phyloP scores from a whole-genome alignment of 2,797 vertebrate species.

The Aulostomus chinensis region DNA sequence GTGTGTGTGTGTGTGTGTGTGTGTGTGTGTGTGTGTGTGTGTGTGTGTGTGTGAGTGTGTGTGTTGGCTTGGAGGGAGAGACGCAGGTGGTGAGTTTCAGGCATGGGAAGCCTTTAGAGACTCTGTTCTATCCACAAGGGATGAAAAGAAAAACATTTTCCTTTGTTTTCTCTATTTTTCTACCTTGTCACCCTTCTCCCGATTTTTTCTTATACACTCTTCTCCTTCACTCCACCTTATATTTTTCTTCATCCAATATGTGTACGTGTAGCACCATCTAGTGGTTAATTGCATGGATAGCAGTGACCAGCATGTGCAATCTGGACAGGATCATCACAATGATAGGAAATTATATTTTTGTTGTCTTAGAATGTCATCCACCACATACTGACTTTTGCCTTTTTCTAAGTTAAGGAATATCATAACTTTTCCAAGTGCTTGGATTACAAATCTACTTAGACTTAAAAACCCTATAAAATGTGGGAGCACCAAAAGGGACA shows the following conservation, averaged over 20 bases:
- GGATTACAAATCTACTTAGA: no score
- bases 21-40: conserved; percentile 6
- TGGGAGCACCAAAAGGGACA: no score
- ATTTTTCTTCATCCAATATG: background rate
- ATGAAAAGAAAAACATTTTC: conserved; percentile 37
- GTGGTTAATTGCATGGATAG: conserved; percentile 20
- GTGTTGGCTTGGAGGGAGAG: conserved; percentile 22
- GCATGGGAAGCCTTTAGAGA: conserved; percentile 46
- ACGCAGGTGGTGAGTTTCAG: conserved; percentile 59
- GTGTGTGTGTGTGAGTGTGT: conserved; percentile 5
- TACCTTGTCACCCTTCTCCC: conserved; percentile 1
- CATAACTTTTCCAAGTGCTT: no score
- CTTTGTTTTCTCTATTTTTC: conserved; percentile 28
- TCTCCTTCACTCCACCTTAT: background rate
- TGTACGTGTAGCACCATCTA: conserved; percentile 51
- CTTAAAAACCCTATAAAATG: no score
- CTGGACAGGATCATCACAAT: background rate
- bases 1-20: conserved; percentile 1
- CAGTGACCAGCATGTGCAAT: background rate
- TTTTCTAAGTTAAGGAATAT: no score
- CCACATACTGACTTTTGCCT: no score
- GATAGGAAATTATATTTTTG: background rate
- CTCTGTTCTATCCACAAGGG: conserved; percentile 45
- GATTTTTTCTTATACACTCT: conserved; percentile 2
- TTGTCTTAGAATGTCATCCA: background rate